Conservation (phyloP, 1,140 invertebrate species). For the Pseudomyrmex cubaensis region DNA sequence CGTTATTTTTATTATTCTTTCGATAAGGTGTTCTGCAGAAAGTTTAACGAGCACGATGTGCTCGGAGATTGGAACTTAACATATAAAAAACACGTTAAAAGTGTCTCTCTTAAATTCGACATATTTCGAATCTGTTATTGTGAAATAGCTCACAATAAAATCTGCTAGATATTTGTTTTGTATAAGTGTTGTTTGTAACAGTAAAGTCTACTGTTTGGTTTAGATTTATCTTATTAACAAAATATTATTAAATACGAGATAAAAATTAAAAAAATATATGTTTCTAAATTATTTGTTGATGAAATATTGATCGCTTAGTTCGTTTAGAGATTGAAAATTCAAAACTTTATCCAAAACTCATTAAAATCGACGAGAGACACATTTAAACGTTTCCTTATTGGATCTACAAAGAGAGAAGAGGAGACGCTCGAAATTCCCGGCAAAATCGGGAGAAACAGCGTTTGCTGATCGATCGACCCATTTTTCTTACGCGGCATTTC, state of each 20-base stretch:
- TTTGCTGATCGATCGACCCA: slow-evolving; percentile 41
- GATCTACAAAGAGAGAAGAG: slow-evolving; percentile 41
- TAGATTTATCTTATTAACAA: no score
- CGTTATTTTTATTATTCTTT: slow-evolving; percentile 1
- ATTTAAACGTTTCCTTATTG: slow-evolving; percentile 19
- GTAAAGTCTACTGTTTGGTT: no score
- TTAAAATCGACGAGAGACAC: neutral
- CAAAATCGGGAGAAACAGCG: neutral
- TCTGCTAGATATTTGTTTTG: no score
- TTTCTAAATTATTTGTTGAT: no score
- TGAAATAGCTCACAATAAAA: slow-evolving; percentile 3
- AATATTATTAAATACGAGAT: no score
- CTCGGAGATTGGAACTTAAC: slow-evolving; percentile 36
- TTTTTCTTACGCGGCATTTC: slow-evolving; percentile 17
- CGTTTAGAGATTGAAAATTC: no score
- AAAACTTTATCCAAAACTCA: no score
- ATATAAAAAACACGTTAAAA: slow-evolving; percentile 22
- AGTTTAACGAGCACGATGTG: slow-evolving; percentile 65
- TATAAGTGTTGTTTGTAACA: no score
- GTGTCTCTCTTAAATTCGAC: slow-evolving; percentile 8
- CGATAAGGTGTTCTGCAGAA: slow-evolving; percentile 65
- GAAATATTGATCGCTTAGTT: no score
- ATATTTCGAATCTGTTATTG: neutral
- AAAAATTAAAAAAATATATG: no score
- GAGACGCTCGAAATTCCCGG: slow-evolving; percentile 18